A percentile compares a stretch with the other conserved stretches of the same genome.
Conservation (phyloP, 2,888 invertebrate genomes). For the Gandaritis pyraliata region DNA sequence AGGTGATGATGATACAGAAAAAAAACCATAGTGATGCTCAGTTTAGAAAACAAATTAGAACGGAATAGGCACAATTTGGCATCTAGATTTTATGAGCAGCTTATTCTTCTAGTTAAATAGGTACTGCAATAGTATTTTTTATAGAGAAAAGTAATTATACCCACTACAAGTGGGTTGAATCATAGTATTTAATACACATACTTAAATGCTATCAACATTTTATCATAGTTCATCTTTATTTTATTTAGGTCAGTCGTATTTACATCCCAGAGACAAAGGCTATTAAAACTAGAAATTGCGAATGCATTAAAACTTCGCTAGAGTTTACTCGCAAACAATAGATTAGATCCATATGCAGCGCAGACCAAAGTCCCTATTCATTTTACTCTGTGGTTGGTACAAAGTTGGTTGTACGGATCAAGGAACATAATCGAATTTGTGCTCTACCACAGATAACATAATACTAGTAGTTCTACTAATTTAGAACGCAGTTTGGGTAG, state of each 20-base stretch:
- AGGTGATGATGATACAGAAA: no score
- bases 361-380: slow-evolving; percentile 11
- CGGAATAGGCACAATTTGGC: no score
- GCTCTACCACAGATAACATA: no score
- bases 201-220: not conserved
- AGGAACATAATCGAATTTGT: slow-evolving; percentile 32
- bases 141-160: no score
- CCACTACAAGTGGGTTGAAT: no score
- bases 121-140: no score
- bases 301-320: slow-evolving; percentile 32
- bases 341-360: slow-evolving; percentile 29
- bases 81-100: no score
- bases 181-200: no score
- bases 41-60: no score
- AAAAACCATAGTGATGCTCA: no score
- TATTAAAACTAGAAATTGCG: slow-evolving; percentile 32
- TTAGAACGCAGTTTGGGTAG: not conserved
- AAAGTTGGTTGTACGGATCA: slow-evolving; percentile 31
- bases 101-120: no score
- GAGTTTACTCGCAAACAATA: slow-evolving; percentile 33
- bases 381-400: slow-evolving; percentile 8
- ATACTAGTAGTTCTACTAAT: slow-evolving; percentile 1
- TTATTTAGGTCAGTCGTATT: slow-evolving; percentile 14
- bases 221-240: not conserved
- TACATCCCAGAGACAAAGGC: slow-evolving; percentile 26